Base-by-base conservation (phyloP, 2,113 vertebrate species). In the Lontra canadensis region DNA sequence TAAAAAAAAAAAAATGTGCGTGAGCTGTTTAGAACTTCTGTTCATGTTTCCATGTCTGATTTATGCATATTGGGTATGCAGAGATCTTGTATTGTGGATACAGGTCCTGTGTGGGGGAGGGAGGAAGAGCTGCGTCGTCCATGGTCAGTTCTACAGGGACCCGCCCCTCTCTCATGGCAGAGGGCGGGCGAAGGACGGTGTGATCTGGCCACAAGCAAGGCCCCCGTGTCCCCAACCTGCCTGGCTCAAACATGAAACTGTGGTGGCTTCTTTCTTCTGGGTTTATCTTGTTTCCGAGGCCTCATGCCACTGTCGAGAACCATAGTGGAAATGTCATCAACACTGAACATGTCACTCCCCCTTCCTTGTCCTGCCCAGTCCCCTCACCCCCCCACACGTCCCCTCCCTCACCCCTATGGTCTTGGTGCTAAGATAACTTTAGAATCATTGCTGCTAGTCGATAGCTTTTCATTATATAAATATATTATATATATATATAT, bases 341-440 rank as follows among this genome's bases (percentile, higher is more conserved):
- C 99, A 99, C 99, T 99, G 99, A 99, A 98, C 98, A 96, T 97
- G 96, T 98, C 98, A 97, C 96, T 96, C 94, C 94, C 98, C 98
- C 94, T 94, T 87, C 97, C 96, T 98, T 31, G 71, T 98, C 97
- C 98, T 86, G 95, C 98, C 96, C 96, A 96, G 98, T 97, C 26
- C 61, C 82, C 86, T 65, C 55, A 20, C 71, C n/a, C 90, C 90
- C 88, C 80, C 61, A 97, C 97, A 97, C 81, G 90, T 74, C 97
- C 97, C 95, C 65, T 52, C 92, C 89, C 95, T 65, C 76, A 89
- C 86, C 97, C 97, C 98, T 97, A 97, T 98, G 98, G 98, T 99
- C 98, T 98, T 99, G 99, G 99, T 99, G 99, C 99, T 99, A 99
- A 98, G 98, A 98, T 98, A 99, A 99, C 98, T 99, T 98, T 99